Evolutionary conservation across 2,888 invertebrate species (phyloP), one percentile per base, ranked within the genome.

Genomic region (Craniophora ligustri): DNA sequence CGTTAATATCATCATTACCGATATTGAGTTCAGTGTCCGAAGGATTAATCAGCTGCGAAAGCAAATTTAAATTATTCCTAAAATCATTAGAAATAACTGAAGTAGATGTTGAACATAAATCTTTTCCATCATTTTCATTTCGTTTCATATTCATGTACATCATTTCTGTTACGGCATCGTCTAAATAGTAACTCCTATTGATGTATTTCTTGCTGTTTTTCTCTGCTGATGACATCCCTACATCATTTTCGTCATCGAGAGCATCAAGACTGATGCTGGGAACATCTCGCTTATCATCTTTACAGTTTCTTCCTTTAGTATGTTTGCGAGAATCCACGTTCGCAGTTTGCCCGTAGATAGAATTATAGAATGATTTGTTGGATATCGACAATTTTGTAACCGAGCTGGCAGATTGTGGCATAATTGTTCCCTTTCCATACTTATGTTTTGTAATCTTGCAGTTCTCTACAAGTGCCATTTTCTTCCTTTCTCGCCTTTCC

Each of bases 301-400:
- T 84, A 30, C 67, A 74, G 4, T 42, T 40, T 57, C 72, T 82
- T 3, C 39, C 77, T 45, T 79, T 77, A 0, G 38, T 15, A 51
- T 68, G 64, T 36, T 75, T 82, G 26, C 5, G 34, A 2, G 56
- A 58, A 23, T 81, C 78, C 5, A 58, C 32, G 19, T 79, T 75
- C 10, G 61, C 10, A 26, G 63, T 74, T 18, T 88, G 84, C 0
- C 92, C 92, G 53, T 90, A 93, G 60, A 93, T 92, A 6, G 91
- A 92, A 66, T 89, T 88, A 64, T 92, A 92, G 70, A 92, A 92
- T 2, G 91, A 89, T 67, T 92, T 93, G 65, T 92, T 92, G 1
- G 89, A 88, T 42, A 93, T 92, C 1, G 92, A 91, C n/a, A 93
- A 65, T 65, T 88, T 90, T 0, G 92, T 91, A 3, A 92, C 91